phyloP scores from a whole-genome alignment of 1,140 invertebrate genomes.

The Charaxes varanes region DNA sequence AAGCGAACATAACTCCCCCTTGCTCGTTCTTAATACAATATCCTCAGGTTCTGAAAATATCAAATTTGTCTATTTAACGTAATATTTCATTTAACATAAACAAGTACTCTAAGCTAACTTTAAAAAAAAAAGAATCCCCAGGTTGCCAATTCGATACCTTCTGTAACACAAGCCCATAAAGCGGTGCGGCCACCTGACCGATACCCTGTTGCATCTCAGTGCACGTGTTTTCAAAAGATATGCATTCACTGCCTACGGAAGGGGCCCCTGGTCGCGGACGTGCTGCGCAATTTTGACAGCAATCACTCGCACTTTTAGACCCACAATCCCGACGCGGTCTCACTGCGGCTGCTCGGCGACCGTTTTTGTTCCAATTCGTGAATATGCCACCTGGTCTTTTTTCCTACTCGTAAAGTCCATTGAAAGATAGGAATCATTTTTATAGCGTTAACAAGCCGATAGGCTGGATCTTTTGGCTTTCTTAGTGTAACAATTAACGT shows the following conservation, averaged over 20 bases:
- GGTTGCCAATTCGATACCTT: conserved; percentile 34
- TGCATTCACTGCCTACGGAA: conserved; percentile 42
- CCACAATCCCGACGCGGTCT: conserved; percentile 28
- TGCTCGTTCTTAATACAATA: too few species aligned
- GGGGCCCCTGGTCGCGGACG: conserved; percentile 22
- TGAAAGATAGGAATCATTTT: conserved; percentile 50
- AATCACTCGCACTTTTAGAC: conserved; percentile 26
- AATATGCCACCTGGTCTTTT: conserved; percentile 65
- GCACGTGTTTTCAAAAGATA: conserved; percentile 60
- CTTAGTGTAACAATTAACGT: background rate
- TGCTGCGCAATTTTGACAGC: conserved; percentile 37
- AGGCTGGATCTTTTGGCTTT: conserved; percentile 2
- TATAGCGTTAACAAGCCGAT: conserved; percentile 27
- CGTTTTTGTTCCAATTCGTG: conserved; percentile 47
- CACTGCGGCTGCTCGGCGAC: conserved; percentile 26
- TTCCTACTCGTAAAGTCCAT: conserved; percentile 47
- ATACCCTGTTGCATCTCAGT: conserved; percentile 41
- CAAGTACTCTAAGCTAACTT: conserved; percentile 7
- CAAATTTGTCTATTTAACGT: too few species aligned
- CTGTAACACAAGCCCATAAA: conserved; percentile 35
- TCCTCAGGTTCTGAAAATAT: too few species aligned
- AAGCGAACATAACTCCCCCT: too few species aligned
- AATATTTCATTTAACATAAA: too few species aligned
- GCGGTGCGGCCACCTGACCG: conserved; percentile 47
- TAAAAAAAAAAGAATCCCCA: conserved; percentile 22